Percentiles rank a stretch among this genome's conserved stretches.
Evolutionary conservation across 2,113 vertebrate genomes (phyloP).

Genomic region (Oriolus oriolus): DNA sequence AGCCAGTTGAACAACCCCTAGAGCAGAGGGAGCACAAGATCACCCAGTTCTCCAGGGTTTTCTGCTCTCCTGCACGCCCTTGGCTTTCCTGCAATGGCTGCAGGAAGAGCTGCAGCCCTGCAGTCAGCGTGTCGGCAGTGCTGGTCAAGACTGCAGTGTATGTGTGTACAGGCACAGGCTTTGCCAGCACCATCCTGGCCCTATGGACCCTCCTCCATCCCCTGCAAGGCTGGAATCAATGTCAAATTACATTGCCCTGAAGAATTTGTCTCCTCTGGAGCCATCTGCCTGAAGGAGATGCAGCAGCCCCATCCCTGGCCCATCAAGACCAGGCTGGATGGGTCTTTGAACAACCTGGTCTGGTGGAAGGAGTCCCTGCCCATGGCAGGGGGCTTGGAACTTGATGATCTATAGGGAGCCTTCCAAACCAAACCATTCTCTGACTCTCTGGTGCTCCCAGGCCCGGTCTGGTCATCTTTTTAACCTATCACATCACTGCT

Average conservation of each 20-base stretch:
- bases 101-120: neutral
- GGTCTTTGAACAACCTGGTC: neutral
- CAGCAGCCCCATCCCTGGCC: neutral
- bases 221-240: neutral
- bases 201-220: neutral
- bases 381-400: neutral
- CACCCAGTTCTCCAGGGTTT: neutral
- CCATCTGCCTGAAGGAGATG: neutral
- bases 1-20: too few species aligned
- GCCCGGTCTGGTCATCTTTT: fast-evolving
- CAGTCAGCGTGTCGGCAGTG: fast-evolving
- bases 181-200: neutral
- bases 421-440: neutral
- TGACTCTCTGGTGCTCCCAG: neutral
- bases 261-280: neutral
- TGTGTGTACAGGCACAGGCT: neutral
- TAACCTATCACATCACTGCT: neutral
- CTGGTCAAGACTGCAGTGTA: neutral
- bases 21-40: neutral
- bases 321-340: neutral
- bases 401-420: neutral
- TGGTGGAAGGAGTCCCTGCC: neutral
- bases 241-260: neutral
- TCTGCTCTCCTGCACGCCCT: neutral
- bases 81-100: fast-evolving